Base-by-base conservation (phyloP, 1,140 invertebrate genomes). In the Lepidurus arcticus region DNA sequence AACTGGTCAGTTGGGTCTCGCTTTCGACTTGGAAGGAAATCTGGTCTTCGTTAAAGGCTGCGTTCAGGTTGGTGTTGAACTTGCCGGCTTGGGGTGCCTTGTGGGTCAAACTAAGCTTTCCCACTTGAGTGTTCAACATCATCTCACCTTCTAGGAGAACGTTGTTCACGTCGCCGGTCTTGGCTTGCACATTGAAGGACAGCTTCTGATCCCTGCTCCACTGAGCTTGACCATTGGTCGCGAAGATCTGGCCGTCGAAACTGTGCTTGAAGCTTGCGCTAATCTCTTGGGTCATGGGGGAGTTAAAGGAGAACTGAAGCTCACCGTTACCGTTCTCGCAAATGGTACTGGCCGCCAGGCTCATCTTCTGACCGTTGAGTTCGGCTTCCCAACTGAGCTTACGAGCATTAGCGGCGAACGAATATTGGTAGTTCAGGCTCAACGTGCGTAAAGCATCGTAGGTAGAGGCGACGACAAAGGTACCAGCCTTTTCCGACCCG, bases 261-360 rank as follows among this genome's bases (percentile, higher is more conserved):
- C 65, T 47, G 43, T 78, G 53, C 5, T 75, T 45, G 16, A 80
- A 24, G 5, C 10, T 43, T 77, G 43, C 43, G 11, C 9, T 26
- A 65, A 79, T 73, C 11, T 81, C 74, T 44, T 78, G 24, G 65
- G 75, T 53, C n/a, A 78, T 45, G 45, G 79, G 77, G n/a, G 43
- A 42, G 47, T 42, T 75, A 7, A 80, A 9, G 3, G 11, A 1
- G 16, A 75, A 42, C 8, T 78, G 42, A 2, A 11, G 78, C 3
- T 65, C 13, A 16, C 47, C 42, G 45, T 42, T 74, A 9, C 73
- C 13, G 53, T 73, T 73, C 5, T n/a, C 78, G 42, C 43, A 13
- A 43, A 42, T 34, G 13, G 65, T 43, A 7, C 16, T 43, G 0
- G 44, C 53, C 8, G 42, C 45, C 11, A 73, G n/a, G 2, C 47